Conservation (phyloP, 2,113 vertebrate genomes). For the Tapirus terrestris region DNA sequence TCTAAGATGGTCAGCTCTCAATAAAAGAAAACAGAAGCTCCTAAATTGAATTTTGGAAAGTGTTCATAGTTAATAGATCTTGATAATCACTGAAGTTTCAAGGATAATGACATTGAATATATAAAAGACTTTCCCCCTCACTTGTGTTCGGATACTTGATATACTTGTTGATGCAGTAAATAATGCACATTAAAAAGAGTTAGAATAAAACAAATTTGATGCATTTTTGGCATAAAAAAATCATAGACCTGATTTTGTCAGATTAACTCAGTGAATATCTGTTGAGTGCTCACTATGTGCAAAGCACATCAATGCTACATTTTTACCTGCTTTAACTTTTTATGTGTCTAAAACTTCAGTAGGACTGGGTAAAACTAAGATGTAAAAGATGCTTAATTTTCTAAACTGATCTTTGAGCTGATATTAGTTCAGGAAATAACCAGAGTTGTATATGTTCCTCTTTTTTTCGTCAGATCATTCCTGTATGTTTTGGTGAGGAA, state of each 20-base stretch:
- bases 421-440: slow-evolving; percentile 44
- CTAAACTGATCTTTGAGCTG: slow-evolving; percentile 67
- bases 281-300: not conserved
- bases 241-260: not conserved
- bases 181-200: not conserved
- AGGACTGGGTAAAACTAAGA: not conserved
- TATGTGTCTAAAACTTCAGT: not conserved
- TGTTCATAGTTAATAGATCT: not conserved
- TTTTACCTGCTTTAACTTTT: not conserved
- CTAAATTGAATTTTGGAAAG: not conserved
- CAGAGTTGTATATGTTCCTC: not conserved
- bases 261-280: not conserved
- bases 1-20: not conserved
- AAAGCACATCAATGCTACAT: not conserved
- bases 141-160: not conserved
- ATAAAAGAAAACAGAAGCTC: not conserved
- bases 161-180: not conserved
- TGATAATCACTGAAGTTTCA: slow-evolving; percentile 16
- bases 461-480: not conserved
- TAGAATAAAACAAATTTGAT: slow-evolving; percentile 46
- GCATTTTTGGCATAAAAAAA: slow-evolving; percentile 20
- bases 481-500: not conserved
- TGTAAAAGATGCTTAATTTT: slow-evolving; percentile 68
- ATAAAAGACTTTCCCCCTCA: not conserved
- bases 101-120: not conserved